phyloP scores from a whole-genome alignment of 2,888 invertebrate species.

The Xanthorhoe spadicearia region DNA sequence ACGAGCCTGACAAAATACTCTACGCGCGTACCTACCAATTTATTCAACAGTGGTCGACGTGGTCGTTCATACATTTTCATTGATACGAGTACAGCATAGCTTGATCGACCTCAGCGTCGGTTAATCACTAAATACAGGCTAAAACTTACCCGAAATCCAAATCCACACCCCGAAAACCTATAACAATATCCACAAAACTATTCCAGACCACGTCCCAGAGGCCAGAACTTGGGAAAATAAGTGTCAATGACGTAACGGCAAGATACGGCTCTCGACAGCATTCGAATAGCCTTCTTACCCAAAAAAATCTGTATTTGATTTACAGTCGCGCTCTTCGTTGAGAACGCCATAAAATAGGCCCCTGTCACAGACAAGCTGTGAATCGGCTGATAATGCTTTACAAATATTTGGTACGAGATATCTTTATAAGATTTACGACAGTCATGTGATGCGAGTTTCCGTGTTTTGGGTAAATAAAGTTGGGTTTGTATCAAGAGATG shows the following conservation, averaged over 20 bases:
- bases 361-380: constrained; percentile 69
- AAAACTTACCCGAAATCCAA: no score
- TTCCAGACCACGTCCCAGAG: constrained; percentile 4
- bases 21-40: no score
- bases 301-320: constrained; percentile 74
- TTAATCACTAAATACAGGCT: no score
- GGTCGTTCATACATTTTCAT: no score
- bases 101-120: no score
- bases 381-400: constrained; percentile 71
- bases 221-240: constrained; percentile 24
- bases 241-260: constrained; percentile 39
- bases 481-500: not conserved
- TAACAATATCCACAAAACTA: not conserved
- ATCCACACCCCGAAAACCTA: no score
- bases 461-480: constrained; percentile 6
- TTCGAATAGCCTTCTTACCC: constrained; percentile 52
- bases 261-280: constrained; percentile 44
- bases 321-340: constrained; percentile 65
- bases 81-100: no score
- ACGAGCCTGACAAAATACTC: no score
- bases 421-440: constrained; percentile 44
- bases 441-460: constrained; percentile 34
- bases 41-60: no score
- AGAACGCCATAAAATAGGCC: constrained; percentile 77
- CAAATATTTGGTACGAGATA: constrained; percentile 63